Base-by-base conservation (phyloP, 2,113 vertebrate species). In the Bujurquina vittata region DNA sequence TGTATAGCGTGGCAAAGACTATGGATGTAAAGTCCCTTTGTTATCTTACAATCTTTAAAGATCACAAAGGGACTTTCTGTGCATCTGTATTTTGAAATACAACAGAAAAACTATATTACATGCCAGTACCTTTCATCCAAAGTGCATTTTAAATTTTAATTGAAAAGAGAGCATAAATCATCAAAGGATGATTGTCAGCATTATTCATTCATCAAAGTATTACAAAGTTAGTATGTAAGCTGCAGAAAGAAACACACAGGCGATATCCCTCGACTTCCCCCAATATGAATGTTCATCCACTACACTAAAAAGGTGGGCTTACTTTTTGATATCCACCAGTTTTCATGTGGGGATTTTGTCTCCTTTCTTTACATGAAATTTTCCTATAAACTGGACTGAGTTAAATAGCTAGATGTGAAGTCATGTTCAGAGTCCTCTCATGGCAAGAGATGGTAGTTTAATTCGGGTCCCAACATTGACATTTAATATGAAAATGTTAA, bases 371-470 rank as follows among this genome's bases (percentile, higher is more conserved):
- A 12, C 37, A 22, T 74, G 33, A 56, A 52, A 18, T 7, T 31
- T 40, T 61, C 33, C n/a, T n/a, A 20, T 55, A 26, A 26, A n/a
- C 10, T n/a, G 11, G 4, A 12, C 31, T 63, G 26, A 60, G n/a
- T 75, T 3, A 58, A 43, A 17, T 31, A 17, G 20, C 75, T 4
- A 67, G n/a, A 77, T 43, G 4, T 74, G 20, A 23, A 40, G 18
- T 65, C 67, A 60, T 43, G 2, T 22, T 40, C 17, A 72, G 17
- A 40, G n/a, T 31, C 22, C 33, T 73, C 20, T 23, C 12, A 14
- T 84, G 49, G 77, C 18, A 54, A 52, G 20, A 62, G 23, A 4
- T 20, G 46, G 67, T 54, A 46, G 67, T 33, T 72, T 26, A 54
- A 72, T 72, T 54, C 33, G 18, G 26, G 2, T 33, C 18, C 18